Evolutionary conservation across 1,140 invertebrate species (phyloP).

Genomic region (Brachionus calyciflorus): DNA sequence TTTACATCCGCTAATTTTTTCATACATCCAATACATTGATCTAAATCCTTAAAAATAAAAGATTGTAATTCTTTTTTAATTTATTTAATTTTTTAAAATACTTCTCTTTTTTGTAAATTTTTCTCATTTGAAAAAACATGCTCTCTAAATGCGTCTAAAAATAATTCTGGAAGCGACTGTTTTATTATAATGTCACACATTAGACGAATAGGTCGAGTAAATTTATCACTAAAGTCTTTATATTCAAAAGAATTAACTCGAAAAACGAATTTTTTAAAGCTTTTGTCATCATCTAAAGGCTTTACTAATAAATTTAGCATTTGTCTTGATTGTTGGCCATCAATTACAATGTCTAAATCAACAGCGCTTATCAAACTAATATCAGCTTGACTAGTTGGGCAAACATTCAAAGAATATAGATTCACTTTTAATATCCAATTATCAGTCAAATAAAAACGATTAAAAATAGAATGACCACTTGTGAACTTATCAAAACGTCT

Average conservation of each 20-base stretch:
- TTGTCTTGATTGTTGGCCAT: conserved; percentile 63
- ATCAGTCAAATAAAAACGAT: conserved; percentile 72
- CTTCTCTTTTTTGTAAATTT: conserved; percentile 19
- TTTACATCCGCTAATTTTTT: conserved; percentile 75
- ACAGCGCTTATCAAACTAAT: conserved; percentile 68
- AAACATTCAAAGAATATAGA: conserved; percentile 70
- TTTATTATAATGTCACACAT: conserved; percentile 74
- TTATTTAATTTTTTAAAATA: conserved; percentile 19
- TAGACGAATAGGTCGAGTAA: conserved; percentile 71
- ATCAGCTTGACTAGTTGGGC: conserved; percentile 71
- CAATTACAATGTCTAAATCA: conserved; percentile 1
- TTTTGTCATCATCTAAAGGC: not conserved
- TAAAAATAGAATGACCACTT: conserved; percentile 64
- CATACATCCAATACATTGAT: conserved; percentile 84
- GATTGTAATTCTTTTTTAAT: conserved; percentile 21
- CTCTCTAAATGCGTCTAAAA: conserved; percentile 76
- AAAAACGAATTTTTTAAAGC: conserved; percentile 48
- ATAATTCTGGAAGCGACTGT: conserved; percentile 75
- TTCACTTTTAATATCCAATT: conserved; percentile 83
- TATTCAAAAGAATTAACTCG: conserved; percentile 75
- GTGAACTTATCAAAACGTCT: conserved; percentile 72
- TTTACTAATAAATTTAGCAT: conserved; percentile 70
- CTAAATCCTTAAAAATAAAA: conserved; percentile 67
- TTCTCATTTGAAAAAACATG: conserved; percentile 71
- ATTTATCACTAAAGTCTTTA: conserved; percentile 73